These are phyloP conservation scores for Drosophila triauraria DNA, from an alignment of 1,140 invertebrate genomes.

Conservation along the genomic window DNA sequence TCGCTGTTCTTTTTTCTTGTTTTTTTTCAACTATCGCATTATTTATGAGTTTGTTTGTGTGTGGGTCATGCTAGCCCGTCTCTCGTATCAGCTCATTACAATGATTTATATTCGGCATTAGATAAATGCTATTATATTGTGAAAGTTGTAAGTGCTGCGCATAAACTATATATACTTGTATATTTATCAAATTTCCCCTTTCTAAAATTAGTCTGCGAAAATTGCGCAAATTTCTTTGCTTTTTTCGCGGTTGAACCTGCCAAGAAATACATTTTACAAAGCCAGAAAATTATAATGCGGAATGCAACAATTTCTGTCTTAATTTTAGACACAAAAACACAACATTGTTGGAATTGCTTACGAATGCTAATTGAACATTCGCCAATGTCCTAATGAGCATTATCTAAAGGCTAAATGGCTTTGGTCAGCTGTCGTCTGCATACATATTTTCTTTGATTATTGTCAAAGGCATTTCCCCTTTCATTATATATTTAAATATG, in stretches of 20 bases:
- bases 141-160: slow-evolving; percentile 44
- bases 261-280: slow-evolving; percentile 35
- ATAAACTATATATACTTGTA: slow-evolving; percentile 6
- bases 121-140: slow-evolving; percentile 58
- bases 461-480: background rate
- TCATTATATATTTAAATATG: background rate
- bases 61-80: slow-evolving; percentile 28
- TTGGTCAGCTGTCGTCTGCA: slow-evolving; percentile 25
- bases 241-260: background rate
- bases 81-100: slow-evolving; percentile 61
- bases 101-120: slow-evolving; percentile 60
- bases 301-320: slow-evolving; percentile 42
- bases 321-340: slow-evolving; percentile 12
- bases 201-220: slow-evolving; percentile 44
- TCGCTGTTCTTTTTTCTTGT: background rate
- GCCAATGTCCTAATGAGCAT: slow-evolving; percentile 43
- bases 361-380: slow-evolving; percentile 68
- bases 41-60: slow-evolving; percentile 56
- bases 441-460: slow-evolving; percentile 16
- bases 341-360: slow-evolving; percentile 59
- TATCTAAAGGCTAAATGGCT: slow-evolving; percentile 24
- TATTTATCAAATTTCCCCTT: slow-evolving; percentile 48
- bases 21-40: slow-evolving; percentile 40
- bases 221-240: slow-evolving; percentile 11
- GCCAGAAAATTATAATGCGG: slow-evolving; percentile 26